Evolutionary conservation across 2,888 invertebrate genomes (phyloP), one percentile per base, ranked within the genome.

Genomic region (Clitarchus hookeri): DNA sequence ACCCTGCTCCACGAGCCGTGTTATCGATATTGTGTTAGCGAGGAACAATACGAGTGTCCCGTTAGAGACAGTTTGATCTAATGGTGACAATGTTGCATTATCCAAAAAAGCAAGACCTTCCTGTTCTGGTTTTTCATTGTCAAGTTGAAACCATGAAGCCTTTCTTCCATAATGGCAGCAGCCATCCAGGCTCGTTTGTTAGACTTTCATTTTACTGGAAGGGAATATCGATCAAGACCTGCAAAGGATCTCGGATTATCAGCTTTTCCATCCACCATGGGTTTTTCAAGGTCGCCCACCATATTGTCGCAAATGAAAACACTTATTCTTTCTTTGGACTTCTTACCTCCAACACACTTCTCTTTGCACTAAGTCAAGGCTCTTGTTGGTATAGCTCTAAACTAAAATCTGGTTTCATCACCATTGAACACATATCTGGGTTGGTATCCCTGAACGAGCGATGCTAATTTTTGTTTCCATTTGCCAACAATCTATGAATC

Each of bases 401-500:
- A 85, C 6, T 9, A 85, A 6, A 79, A 25, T 19, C 65, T 25
- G 27, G 44, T 65, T 84, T 84, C 27, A 77, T 65, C 84, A 54
- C 77, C 27, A 65, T 77, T 84, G 65, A 79, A 79, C 65, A 84
- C 77, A 77, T 84, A 13, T 27, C 27, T 77, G 36, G 54, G 84
- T 26, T 84, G 25, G 65, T 84, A 77, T 36, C 65, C 78, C 23
- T 79, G 79, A 79, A 48, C 23, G 3, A n/a, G 12, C 4, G 13
- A 79, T 79, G 79, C 4, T 79, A 25, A 79, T n/a, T 79, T 79
- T 6, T 79, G 79, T 79, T 79, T 79, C 79, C 79, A 79, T 79
- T n/a, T n/a, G 12, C 13, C 23, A 27, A 79, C 79, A 79, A n/a
- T 79, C 79, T 79, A 9, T 79, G 0, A 25, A n/a, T 79, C 25